A percentile compares a stretch with the other conserved stretches of the same genome.
Conservation (phyloP, 2,797 vertebrate genomes). For the Pseudomugil tenellus region DNA sequence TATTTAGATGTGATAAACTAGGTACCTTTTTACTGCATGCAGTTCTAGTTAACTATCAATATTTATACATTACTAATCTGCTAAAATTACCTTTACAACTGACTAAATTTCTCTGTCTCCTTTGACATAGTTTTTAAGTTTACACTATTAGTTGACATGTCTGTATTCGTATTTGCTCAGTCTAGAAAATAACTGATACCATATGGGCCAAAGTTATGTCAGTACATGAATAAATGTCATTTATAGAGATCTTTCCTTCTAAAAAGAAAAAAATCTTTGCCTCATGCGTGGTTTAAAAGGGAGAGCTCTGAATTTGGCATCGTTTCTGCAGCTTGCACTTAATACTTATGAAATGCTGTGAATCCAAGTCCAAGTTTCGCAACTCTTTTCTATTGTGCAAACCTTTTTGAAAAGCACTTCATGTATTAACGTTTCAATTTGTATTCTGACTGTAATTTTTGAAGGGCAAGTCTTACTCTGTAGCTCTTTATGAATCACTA, state of each 20-base stretch:
- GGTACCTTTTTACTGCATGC: conserved; percentile 67
- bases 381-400: conserved; percentile 61
- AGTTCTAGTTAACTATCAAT: conserved; percentile 39
- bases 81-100: conserved; percentile 32
- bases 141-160: conserved; percentile 10
- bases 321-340: conserved; percentile 73
- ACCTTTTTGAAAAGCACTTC: conserved; percentile 62
- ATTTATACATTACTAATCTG: conserved; percentile 42
- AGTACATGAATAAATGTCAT: conserved; percentile 65
- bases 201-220: conserved; percentile 69
- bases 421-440: conserved; percentile 65
- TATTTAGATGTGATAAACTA: conserved; percentile 51
- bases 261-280: conserved; percentile 55
- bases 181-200: conserved; percentile 43
- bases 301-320: conserved; percentile 58
- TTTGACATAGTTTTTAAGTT: conserved; percentile 36
- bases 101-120: conserved; percentile 23
- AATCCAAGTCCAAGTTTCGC: conserved; percentile 66
- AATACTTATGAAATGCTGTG: conserved; percentile 71
- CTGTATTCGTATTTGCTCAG: conserved; percentile 27
- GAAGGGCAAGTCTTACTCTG: conserved; percentile 72
- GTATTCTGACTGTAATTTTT: conserved; percentile 69
- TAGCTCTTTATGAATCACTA: conserved; percentile 81
- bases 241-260: conserved; percentile 56
- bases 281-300: conserved; percentile 64